Conservation (phyloP, 2,888 invertebrate species). For the Archips xylosteana region DNA sequence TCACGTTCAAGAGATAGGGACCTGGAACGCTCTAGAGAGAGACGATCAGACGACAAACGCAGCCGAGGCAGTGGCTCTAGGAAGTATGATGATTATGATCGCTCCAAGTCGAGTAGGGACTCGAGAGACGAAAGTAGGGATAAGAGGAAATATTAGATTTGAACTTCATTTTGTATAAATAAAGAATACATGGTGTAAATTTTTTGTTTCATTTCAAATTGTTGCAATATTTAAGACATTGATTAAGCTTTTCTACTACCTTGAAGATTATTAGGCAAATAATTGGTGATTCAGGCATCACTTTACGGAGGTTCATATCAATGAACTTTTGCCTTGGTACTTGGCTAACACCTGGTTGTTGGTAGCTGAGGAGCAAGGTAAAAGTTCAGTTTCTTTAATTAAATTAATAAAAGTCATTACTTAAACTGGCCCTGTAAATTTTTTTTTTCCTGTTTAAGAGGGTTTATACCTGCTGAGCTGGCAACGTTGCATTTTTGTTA, state of each 20-base stretch:
- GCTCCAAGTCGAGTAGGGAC: slow-evolving; percentile 75
- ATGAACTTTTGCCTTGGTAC: too few species aligned
- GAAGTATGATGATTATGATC: slow-evolving; percentile 81
- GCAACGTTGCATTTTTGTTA: too few species aligned
- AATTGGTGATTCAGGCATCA: too few species aligned
- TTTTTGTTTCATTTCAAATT: neutral
- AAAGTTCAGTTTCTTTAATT: too few species aligned
- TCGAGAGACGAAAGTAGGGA: slow-evolving; percentile 62
- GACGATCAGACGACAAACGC: slow-evolving; percentile 74
- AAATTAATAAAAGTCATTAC: too few species aligned
- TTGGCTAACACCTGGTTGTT: too few species aligned
- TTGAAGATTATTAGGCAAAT: neutral
- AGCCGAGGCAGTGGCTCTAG: slow-evolving; percentile 61
- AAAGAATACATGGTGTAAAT: slow-evolving; percentile 10
- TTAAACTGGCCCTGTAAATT: too few species aligned
- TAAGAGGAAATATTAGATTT: slow-evolving; percentile 70
- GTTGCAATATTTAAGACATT: too few species aligned
- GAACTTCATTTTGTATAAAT: slow-evolving; percentile 9
- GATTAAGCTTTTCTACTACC: neutral
- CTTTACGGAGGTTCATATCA: too few species aligned
- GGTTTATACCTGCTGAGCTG: too few species aligned
- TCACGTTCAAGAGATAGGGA: slow-evolving; percentile 79
- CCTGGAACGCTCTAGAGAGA: slow-evolving; percentile 70
- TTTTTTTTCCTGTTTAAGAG: too few species aligned
- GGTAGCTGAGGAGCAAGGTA: too few species aligned